phyloP scores from a whole-genome alignment of 2,888 invertebrate species.

The Deilephila porcellus region DNA sequence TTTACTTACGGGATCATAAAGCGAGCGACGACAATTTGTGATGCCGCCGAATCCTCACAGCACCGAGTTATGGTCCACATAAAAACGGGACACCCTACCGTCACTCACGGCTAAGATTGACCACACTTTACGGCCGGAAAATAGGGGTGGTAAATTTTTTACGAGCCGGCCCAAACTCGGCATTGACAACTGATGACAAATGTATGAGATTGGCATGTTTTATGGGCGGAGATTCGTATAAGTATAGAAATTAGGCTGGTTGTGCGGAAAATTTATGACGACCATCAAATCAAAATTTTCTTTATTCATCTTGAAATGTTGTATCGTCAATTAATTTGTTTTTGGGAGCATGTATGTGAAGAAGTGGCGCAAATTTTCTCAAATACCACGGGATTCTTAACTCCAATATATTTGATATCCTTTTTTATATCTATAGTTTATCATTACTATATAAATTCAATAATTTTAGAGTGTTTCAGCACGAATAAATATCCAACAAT shows the following conservation, averaged over 20 bases:
- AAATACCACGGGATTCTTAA: too few relatives aligned
- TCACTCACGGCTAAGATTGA: conserved; percentile 61
- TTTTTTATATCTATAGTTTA: too few relatives aligned
- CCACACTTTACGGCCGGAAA: conserved; percentile 67
- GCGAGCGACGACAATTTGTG: conserved; percentile 54
- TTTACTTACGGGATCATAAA: conserved; percentile 39
- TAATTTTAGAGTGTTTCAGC: not conserved
- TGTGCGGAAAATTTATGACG: too few relatives aligned
- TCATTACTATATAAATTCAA: not conserved
- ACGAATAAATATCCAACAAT: not conserved
- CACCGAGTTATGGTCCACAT: conserved; percentile 58
- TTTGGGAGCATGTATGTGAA: too few relatives aligned
- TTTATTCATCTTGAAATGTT: too few relatives aligned
- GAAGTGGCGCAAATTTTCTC: too few relatives aligned
- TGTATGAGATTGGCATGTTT: conserved; percentile 50
- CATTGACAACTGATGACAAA: conserved; percentile 61
- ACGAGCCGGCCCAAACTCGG: conserved; percentile 50
- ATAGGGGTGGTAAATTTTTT: conserved; percentile 67
- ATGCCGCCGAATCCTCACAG: conserved; percentile 41
- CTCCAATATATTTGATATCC: too few relatives aligned
- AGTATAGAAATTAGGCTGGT: not conserved
- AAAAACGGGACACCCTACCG: conserved; percentile 57
- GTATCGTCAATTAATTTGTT: too few relatives aligned
- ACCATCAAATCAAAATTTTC: too few relatives aligned
- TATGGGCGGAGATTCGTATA: not conserved